phyloP scores from a whole-genome alignment of 2,888 invertebrate species.

The Euphydryas editha region DNA sequence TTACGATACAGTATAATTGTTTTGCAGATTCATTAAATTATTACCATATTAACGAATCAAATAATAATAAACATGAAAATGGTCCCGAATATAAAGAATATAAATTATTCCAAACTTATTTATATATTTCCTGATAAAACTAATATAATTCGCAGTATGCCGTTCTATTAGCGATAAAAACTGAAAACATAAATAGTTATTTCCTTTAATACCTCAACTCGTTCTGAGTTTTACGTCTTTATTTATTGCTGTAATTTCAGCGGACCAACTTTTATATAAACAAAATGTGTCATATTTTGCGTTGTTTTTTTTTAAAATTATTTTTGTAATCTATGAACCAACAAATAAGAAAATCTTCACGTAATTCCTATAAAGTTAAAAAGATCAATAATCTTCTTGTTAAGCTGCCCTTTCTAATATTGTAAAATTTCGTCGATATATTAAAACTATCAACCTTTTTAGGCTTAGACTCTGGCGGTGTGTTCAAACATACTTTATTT shows the following conservation, averaged over 20 bases:
- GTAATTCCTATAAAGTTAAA: not conserved
- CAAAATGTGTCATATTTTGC: conserved; percentile 26
- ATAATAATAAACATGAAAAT: not conserved
- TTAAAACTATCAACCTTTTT: no score
- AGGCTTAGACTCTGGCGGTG: no score
- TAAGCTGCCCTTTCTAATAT: no score
- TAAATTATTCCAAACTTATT: not conserved
- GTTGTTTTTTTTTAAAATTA: conserved; percentile 27
- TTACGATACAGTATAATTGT: no score
- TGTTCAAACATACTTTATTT: no score
- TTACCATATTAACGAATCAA: no score
- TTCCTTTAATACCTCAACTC: conserved; percentile 31
- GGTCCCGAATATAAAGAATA: no score
- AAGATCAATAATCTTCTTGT: no score
- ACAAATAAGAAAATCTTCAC: conserved; percentile 2
- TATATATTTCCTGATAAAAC: not conserved
- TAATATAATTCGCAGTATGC: not conserved
- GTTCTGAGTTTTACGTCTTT: conserved; percentile 39
- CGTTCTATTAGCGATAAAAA: conserved; percentile 26
- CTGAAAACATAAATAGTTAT: conserved; percentile 32
- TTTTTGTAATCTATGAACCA: conserved; percentile 8
- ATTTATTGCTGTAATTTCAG: conserved; percentile 37
- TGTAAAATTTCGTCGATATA: no score
- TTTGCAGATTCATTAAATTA: no score
- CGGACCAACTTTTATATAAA: conserved; percentile 32